Conservation (phyloP, 2,888 invertebrate genomes). For the Torymus tubicola region DNA sequence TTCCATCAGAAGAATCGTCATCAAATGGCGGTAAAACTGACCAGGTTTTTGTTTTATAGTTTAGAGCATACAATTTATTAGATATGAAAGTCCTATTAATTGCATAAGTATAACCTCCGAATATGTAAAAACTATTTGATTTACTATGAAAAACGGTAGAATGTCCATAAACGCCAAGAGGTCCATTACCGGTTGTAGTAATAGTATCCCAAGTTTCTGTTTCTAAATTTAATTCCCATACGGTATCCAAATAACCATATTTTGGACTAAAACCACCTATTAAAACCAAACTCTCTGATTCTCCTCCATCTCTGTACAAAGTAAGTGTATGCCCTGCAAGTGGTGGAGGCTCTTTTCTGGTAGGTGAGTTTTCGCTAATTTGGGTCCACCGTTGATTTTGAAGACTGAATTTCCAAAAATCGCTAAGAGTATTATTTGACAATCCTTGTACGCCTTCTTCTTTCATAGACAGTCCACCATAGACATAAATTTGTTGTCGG, state of each 20-base stretch:
- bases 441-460: slow-evolving; percentile 75
- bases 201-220: slow-evolving; percentile 85
- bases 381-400: slow-evolving; percentile 90
- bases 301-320: slow-evolving; percentile 83
- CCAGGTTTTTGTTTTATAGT: slow-evolving; percentile 88
- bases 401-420: slow-evolving; percentile 95
- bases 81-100: slow-evolving; percentile 85
- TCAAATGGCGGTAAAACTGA: slow-evolving; percentile 86
- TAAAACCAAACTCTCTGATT: slow-evolving; percentile 86
- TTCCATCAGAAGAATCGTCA: slow-evolving; percentile 75
- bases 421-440: slow-evolving; percentile 85
- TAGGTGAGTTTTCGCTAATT: slow-evolving; percentile 78
- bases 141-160: slow-evolving; percentile 90
- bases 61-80: slow-evolving; percentile 87
- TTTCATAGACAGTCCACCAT: slow-evolving; percentile 88
- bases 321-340: slow-evolving; percentile 95
- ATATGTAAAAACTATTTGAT: slow-evolving; percentile 91
- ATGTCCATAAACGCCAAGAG: slow-evolving; percentile 91
- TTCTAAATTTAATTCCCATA: slow-evolving; percentile 90
- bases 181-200: slow-evolving; percentile 84
- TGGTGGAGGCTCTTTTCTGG: slow-evolving; percentile 80
- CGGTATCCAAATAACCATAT: slow-evolving; percentile 84
- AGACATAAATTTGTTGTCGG: slow-evolving; percentile 90
- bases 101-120: slow-evolving; percentile 89
- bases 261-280: slow-evolving; percentile 91